These are phyloP conservation scores for Archaeoteleia sp. DNA, from an alignment of 2,888 invertebrate genomes.

Conservation along the genomic window DNA sequence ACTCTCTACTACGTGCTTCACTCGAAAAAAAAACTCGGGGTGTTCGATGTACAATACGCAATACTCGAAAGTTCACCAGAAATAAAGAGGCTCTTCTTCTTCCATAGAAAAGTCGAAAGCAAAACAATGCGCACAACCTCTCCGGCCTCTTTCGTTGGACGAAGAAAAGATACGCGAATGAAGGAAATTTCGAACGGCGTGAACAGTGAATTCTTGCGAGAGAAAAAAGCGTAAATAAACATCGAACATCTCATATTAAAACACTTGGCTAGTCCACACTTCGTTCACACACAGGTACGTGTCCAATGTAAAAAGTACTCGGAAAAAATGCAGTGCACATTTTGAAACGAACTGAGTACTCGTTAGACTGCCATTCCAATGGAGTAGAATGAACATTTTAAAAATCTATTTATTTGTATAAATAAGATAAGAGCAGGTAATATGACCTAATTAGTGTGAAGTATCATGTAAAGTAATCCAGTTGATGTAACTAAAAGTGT, in stretches of 20 bases:
- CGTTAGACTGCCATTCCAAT: conserved; percentile 33
- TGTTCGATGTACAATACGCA: conserved; percentile 54
- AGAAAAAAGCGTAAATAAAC: conserved; percentile 61
- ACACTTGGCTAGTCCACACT: conserved; percentile 58
- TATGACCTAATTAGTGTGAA: too few relatives aligned
- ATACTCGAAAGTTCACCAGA: conserved; percentile 29
- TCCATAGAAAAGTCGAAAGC: neutral
- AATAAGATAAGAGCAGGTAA: too few relatives aligned
- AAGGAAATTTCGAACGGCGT: conserved; percentile 8
- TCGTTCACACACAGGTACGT: conserved; percentile 58
- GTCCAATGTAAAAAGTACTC: conserved; percentile 53
- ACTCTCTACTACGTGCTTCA: conserved; percentile 61
- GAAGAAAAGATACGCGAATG: neutral
- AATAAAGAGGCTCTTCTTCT: neutral
- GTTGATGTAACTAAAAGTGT: too few relatives aligned
- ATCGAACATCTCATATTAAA: conserved; percentile 59
- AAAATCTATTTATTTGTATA: too few relatives aligned
- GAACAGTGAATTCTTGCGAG: conserved; percentile 36
- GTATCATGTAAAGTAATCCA: too few relatives aligned
- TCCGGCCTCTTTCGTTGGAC: conserved; percentile 3
- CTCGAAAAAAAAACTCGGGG: conserved; percentile 38
- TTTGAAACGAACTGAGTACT: conserved; percentile 53
- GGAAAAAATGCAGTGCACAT: conserved; percentile 60
- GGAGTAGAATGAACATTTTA: too few relatives aligned
- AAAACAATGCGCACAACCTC: conserved; percentile 3